Conservation (phyloP, 1,140 invertebrate genomes). For the Diploscapter pachys region DNA sequence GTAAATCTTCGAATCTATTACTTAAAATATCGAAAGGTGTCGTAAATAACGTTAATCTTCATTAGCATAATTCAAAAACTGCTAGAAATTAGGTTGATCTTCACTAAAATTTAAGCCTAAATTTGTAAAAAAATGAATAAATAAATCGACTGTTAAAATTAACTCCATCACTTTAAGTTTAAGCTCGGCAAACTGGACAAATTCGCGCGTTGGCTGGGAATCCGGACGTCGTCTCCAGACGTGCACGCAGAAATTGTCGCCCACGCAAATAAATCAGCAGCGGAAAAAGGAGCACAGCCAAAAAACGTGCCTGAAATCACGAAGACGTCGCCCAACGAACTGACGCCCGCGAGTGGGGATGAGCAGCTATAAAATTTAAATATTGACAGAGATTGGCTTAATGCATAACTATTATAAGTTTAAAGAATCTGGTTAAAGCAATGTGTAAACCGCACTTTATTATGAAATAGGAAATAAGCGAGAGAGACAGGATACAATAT, state of each 20-base stretch:
- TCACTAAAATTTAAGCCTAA: conserved; percentile 1
- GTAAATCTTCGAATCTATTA: conserved; percentile 7
- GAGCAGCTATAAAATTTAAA: conserved; percentile 18
- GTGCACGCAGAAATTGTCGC: conserved; percentile 14
- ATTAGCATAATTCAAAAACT: no score
- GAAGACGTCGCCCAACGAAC: conserved; percentile 30
- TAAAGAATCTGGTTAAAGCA: no score
- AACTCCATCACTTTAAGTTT: conserved; percentile 14
- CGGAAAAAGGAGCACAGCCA: neutral
- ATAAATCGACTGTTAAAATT: neutral
- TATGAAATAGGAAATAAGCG: no score
- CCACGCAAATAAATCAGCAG: neutral
- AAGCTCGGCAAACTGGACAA: conserved; percentile 30
- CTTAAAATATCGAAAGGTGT: neutral
- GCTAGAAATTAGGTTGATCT: neutral
- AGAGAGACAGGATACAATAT: no score
- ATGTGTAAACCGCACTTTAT: no score
- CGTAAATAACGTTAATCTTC: neutral
- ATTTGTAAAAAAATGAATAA: neutral
- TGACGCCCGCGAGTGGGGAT: conserved; percentile 31
- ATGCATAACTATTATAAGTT: no score
- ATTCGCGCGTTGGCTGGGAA: conserved; percentile 34
- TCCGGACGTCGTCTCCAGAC: conserved; percentile 22
- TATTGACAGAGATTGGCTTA: no score
- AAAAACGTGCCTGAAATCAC: conserved; percentile 21